phyloP scores from a whole-genome alignment of 2,888 invertebrate species.

The Amiota mariae region DNA sequence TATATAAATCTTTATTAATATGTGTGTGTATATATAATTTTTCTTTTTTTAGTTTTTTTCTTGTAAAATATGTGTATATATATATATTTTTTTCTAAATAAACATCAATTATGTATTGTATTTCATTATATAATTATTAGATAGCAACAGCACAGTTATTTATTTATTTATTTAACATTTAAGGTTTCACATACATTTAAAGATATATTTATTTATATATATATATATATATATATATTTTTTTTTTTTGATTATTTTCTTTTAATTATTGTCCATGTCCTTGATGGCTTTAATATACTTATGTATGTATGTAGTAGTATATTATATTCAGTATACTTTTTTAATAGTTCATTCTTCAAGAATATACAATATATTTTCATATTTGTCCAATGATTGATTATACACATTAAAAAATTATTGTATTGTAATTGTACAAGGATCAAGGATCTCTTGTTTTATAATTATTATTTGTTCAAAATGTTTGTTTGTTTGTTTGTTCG shows the following conservation, averaged over 20 bases:
- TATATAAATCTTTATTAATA: too few relatives aligned
- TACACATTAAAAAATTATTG: too few relatives aligned
- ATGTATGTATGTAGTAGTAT: background rate
- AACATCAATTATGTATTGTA: conserved; percentile 24
- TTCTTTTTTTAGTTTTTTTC: too few relatives aligned
- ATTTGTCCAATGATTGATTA: too few relatives aligned
- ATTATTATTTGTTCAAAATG: conserved; percentile 43
- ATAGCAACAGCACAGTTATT: conserved; percentile 32
- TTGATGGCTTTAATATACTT: background rate
- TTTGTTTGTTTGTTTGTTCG: conserved; percentile 51
- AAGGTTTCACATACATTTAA: conserved; percentile 6
- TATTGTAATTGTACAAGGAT: too few relatives aligned
- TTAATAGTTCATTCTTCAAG: conserved; percentile 35
- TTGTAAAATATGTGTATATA: background rate
- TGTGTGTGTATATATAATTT: too few relatives aligned
- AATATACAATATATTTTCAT: conserved; percentile 35
- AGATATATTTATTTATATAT: background rate
- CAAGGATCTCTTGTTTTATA: too few relatives aligned
- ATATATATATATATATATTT: too few relatives aligned
- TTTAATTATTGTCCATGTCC: conserved; percentile 7
- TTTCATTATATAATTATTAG: background rate
- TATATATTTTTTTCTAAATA: conserved; percentile 17
- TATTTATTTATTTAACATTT: conserved; percentile 1
- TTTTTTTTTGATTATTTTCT: background rate
- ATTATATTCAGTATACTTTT: conserved; percentile 10